Conservation (phyloP, 2,113 vertebrate genomes). For the Sciurus niger region DNA sequence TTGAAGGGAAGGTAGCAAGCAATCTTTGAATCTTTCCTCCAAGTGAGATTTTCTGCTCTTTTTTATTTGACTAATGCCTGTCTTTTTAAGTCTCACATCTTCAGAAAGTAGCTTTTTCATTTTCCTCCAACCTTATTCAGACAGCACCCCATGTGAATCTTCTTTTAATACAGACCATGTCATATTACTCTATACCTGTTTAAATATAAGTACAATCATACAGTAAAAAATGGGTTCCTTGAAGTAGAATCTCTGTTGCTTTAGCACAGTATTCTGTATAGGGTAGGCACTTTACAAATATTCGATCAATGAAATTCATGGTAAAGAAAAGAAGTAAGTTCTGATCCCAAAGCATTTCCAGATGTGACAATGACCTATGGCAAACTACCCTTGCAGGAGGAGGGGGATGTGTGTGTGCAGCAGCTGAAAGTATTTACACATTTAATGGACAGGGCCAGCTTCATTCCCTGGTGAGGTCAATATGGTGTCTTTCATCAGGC, state of each 20-base stretch:
- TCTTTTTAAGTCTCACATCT: not conserved
- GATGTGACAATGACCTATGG: not conserved
- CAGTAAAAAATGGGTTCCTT: not conserved
- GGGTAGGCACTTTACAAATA: not conserved
- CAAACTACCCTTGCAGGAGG: not conserved
- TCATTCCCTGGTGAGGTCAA: constrained; percentile 56
- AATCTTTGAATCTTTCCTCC: not conserved
- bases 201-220: not conserved
- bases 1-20: not conserved
- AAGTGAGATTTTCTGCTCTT: not conserved
- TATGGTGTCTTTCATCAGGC: constrained; percentile 30
- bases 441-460: constrained; percentile 28
- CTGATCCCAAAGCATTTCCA: not conserved
- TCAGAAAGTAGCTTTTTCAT: not conserved
- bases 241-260: not conserved
- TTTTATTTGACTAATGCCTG: not conserved
- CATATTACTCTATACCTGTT: not conserved
- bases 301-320: not conserved
- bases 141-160: fast-evolving
- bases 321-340: not conserved
- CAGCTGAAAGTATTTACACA: not conserved
- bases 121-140: not conserved
- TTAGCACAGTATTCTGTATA: not conserved
- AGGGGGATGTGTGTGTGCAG: not conserved
- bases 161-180: not conserved